Percentiles rank a stretch among this genome's conserved stretches.
Conservation (phyloP, 2,797 vertebrate species). For the Pipistrellus nathusii region DNA sequence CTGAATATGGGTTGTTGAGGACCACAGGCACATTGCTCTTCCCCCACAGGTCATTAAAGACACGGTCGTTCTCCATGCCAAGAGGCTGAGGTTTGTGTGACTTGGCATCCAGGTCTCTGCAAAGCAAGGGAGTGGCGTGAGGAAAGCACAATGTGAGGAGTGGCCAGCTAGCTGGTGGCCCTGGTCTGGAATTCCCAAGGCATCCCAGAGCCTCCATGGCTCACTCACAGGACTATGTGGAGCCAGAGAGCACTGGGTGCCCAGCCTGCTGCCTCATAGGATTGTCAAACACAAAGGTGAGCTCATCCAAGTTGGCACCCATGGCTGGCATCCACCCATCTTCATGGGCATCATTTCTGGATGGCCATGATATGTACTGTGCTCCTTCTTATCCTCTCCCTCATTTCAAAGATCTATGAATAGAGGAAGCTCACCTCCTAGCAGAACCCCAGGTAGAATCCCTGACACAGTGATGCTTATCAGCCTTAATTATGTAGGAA, state of each 20-base stretch:
- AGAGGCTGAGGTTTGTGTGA: conserved; percentile 87
- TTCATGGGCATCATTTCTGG: fast-evolving
- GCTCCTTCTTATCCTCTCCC: no score
- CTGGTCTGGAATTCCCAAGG: not conserved
- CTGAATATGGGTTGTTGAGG: conserved; percentile 90
- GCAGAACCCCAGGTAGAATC: not conserved
- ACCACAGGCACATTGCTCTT: conserved; percentile 87
- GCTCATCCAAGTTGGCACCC: fast-evolving
- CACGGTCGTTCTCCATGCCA: conserved; percentile 88
- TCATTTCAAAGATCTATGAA: not conserved
- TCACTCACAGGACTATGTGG: fast-evolving
- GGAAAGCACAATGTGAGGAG: not conserved
- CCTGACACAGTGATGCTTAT: not conserved
- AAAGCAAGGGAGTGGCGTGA: conserved; percentile 77
- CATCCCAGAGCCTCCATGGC: fast-evolving
- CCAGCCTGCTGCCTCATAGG: fast-evolving
- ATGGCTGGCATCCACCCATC: not conserved
- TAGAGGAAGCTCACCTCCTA: not conserved
- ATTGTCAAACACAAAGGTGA: not conserved
- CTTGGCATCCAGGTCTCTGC: conserved; percentile 90
- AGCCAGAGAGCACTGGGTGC: not conserved
- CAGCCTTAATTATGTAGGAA: not conserved
- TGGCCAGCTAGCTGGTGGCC: not conserved
- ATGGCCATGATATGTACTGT: not conserved
- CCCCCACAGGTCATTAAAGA: conserved; percentile 88